Conservation (phyloP, 2,797 vertebrate species). For the Rhincodon typus region DNA sequence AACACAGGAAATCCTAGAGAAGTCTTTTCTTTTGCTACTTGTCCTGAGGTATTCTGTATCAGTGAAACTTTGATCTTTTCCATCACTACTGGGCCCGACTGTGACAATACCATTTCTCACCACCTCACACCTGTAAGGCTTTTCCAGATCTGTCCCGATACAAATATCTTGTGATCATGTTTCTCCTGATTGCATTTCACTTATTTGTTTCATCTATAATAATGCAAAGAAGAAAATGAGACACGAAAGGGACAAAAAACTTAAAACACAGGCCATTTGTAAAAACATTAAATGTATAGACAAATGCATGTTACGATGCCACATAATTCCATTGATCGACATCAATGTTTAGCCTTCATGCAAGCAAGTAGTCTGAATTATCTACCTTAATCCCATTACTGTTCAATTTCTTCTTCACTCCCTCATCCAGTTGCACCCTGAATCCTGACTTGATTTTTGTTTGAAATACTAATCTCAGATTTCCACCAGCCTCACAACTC, state of each 20-base stretch:
- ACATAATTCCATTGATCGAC: neutral
- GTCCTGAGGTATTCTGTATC: neutral
- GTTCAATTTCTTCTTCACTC: neutral
- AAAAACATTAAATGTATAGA: neutral
- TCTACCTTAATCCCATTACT: neutral
- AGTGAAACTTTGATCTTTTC: neutral
- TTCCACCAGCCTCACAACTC: neutral
- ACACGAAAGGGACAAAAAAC: neutral
- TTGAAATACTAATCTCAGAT: neutral
- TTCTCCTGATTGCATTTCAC: neutral
- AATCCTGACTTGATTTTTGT: neutral
- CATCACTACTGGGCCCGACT: neutral
- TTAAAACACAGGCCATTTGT: neutral
- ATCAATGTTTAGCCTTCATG: neutral
- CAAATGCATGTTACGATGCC: neutral
- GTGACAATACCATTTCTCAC: constrained; percentile 3
- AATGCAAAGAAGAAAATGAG: neutral
- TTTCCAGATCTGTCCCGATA: neutral
- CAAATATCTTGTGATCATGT: neutral
- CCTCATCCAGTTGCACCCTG: neutral
- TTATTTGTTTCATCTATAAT: neutral
- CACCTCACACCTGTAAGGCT: neutral
- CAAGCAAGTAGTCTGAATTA: neutral
- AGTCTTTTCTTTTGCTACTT: neutral
- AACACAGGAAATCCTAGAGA: neutral